Conservation (phyloP, 2,888 invertebrate genomes). For the Pristionchus mayeri region DNA sequence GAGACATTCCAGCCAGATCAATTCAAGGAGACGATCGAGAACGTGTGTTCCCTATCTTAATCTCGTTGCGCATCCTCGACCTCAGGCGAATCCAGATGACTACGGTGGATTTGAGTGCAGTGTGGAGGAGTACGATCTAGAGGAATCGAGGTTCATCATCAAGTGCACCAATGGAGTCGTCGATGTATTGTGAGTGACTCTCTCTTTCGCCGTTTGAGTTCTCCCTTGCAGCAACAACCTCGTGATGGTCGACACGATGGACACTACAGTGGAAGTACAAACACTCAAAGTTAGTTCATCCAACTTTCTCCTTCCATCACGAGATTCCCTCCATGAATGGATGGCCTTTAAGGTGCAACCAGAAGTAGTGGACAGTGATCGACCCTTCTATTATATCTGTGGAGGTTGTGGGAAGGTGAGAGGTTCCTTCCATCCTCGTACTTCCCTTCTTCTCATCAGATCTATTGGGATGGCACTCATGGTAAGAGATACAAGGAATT, state of each 20-base stretch:
- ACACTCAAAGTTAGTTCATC: neutral
- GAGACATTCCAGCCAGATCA: neutral
- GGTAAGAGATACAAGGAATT: conserved; percentile 23
- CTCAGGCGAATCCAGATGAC: neutral
- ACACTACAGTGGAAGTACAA: neutral
- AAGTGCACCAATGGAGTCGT: conserved; percentile 35
- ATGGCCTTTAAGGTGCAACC: neutral
- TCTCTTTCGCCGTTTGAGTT: neutral
- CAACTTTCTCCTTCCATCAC: too few relatives aligned
- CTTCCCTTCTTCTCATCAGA: neutral
- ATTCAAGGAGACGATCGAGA: conserved; percentile 34
- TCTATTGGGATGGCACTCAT: conserved; percentile 44
- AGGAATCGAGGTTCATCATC: neutral
- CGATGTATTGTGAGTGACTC: neutral
- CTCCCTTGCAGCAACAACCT: neutral
- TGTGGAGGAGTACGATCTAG: neutral
- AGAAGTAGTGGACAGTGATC: conserved; percentile 29
- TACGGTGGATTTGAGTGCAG: conserved; percentile 22
- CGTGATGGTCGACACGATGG: conserved; percentile 6
- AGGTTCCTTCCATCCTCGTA: too few relatives aligned
- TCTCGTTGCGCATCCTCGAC: neutral
- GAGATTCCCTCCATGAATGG: too few relatives aligned
- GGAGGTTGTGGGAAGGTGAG: conserved; percentile 36
- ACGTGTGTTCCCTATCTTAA: neutral
- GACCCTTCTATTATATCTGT: conserved; percentile 44